These are phyloP conservation scores for Mactra quadrangularis DNA, from an alignment of 1,140 invertebrate species.

Conservation along the genomic window DNA sequence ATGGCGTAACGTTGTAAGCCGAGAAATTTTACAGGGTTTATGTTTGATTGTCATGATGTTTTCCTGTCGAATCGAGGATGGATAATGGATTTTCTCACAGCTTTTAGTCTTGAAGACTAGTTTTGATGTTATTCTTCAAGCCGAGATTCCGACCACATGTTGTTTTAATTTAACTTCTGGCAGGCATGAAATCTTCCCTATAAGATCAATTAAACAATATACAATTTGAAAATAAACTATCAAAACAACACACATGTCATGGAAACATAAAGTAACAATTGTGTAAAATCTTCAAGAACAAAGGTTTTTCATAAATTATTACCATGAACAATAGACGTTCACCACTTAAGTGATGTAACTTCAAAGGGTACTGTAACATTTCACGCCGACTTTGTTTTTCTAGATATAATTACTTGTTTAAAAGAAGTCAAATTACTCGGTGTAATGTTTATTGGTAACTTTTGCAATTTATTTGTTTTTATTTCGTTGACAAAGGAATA, in stretches of 20 bases:
- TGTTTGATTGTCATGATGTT: slow-evolving; percentile 46
- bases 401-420: no score
- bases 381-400: no score
- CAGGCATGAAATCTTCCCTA: slow-evolving; percentile 14
- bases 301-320: no score
- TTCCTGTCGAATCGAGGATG: slow-evolving; percentile 23
- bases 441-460: no score
- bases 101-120: slow-evolving; percentile 19
- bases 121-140: slow-evolving; percentile 29
- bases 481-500: no score
- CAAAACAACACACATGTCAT: not conserved
- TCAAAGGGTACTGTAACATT: no score
- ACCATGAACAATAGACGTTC: no score
- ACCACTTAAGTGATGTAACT: no score
- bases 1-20: slow-evolving; percentile 53
- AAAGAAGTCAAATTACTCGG: no score
- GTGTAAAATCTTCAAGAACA: no score
- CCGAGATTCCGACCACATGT: slow-evolving; percentile 15
- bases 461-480: no score
- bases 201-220: slow-evolving; percentile 32
- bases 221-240: not conserved
- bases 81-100: slow-evolving; percentile 36
- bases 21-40: slow-evolving; percentile 52
- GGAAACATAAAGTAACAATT: no score
- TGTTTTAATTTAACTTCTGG: slow-evolving; percentile 32